These are phyloP conservation scores for Tyto alba DNA, from an alignment of 2,113 vertebrate species.

Conservation along the genomic window DNA sequence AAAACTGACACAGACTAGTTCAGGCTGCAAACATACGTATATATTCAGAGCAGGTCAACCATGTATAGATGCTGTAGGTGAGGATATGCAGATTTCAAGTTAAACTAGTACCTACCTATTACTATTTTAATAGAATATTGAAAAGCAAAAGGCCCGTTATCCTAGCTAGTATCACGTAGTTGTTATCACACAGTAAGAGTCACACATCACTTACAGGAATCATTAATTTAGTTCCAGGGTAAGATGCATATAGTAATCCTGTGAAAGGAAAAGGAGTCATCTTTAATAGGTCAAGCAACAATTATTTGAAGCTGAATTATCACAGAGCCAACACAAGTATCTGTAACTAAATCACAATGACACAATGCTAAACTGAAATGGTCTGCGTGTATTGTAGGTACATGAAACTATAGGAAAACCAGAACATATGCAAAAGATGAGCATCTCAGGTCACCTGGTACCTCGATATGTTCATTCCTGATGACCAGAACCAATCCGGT, in stretches of 20 bases:
- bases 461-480: not conserved
- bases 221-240: not conserved
- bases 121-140: not conserved
- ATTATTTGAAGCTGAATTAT: not conserved
- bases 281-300: not conserved
- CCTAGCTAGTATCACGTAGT: rapidly evolving
- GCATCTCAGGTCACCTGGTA: not conserved
- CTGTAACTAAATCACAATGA: not conserved
- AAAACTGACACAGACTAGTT: not conserved
- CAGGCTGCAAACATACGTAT: not conserved
- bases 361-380: not conserved
- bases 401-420: not conserved
- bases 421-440: not conserved
- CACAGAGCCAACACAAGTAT: rapidly evolving
- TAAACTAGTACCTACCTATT: not conserved
- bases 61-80: not conserved
- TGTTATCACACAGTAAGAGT: not conserved
- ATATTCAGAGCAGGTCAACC: not conserved
- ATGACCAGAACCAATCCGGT: not conserved
- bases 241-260: not conserved
- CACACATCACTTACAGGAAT: not conserved
- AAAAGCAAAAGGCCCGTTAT: not conserved
- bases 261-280: not conserved
- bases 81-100: not conserved
- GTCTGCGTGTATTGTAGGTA: not conserved